Evolutionary conservation across 1,140 invertebrate genomes (phyloP).

Genomic region (Tribolium madens): DNA sequence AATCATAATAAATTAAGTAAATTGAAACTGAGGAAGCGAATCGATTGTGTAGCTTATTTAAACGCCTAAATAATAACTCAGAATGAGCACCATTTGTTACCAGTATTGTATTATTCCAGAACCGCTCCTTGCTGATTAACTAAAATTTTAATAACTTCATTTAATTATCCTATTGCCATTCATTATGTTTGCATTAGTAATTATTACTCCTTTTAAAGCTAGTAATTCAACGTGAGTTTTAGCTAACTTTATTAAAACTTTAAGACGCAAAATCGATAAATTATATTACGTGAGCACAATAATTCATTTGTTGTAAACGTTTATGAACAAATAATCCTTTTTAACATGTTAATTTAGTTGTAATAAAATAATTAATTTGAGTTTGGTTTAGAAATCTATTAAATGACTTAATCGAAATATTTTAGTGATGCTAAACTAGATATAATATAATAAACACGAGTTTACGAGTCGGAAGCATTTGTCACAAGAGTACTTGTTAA

Average conservation of each 20-base stretch:
- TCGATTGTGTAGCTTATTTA: too few species aligned
- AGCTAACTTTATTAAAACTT: constrained; percentile 16
- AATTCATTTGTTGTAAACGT: not conserved
- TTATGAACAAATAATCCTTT: not conserved
- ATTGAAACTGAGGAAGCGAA: too few species aligned
- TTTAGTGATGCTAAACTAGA: too few species aligned
- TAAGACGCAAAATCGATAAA: not conserved
- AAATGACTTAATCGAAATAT: too few species aligned
- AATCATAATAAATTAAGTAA: too few species aligned
- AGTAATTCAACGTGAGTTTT: not conserved
- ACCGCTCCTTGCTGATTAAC: not conserved
- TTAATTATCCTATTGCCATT: constrained; percentile 4
- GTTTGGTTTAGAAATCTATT: too few species aligned
- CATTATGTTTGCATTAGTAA: constrained; percentile 7
- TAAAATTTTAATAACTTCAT: constrained; percentile 18
- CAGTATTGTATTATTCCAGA: not conserved
- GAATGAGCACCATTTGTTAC: not conserved
- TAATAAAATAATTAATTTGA: too few species aligned
- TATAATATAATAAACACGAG: not conserved
- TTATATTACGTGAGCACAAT: not conserved
- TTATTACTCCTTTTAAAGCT: constrained; percentile 5
- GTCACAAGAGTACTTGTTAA: not conserved
- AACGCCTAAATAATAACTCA: too few species aligned
- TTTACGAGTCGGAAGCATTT: not conserved
- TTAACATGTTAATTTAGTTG: not conserved